These are phyloP conservation scores for Rhagoletis pomonella DNA, from an alignment of 1,140 invertebrate species.

Conservation along the genomic window DNA sequence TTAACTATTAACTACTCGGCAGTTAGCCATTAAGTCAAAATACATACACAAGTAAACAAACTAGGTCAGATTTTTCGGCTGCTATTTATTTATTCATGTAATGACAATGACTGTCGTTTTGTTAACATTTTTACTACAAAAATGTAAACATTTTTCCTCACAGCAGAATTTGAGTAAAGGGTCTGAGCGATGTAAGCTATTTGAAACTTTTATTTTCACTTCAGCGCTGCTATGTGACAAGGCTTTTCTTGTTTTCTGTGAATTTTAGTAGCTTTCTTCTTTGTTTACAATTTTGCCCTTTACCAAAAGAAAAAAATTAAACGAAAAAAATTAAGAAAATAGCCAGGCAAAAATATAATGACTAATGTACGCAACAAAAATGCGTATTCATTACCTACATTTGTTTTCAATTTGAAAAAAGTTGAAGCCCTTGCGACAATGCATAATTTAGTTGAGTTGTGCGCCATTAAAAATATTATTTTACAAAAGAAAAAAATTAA, in stretches of 20 bases:
- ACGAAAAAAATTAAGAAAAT: no score
- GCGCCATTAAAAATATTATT: background rate
- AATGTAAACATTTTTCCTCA: constrained; percentile 17
- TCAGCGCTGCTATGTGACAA: background rate
- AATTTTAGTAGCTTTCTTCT: constrained; percentile 2
- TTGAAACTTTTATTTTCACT: constrained; percentile 50
- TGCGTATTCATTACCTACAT: constrained; percentile 3
- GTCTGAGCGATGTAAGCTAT: background rate
- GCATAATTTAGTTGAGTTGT: background rate
- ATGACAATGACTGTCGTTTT: no score
- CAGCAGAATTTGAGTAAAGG: background rate
- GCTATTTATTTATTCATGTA: background rate
- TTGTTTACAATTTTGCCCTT: constrained; percentile 10
- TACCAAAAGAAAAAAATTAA: background rate
- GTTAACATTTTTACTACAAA: background rate
- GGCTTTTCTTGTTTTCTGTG: background rate
- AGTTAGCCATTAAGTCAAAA: background rate
- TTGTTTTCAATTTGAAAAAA: background rate
- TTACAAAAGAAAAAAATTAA: background rate
- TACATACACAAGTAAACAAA: background rate
- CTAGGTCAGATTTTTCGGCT: background rate
- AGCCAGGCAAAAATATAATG: background rate
- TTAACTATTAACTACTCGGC: background rate
- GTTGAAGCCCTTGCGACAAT: background rate
- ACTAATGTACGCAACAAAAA: constrained; percentile 38